Evolutionary conservation across 64 coral and sea anemone species (phyloP), one percentile per base, ranked within the genome.

Genomic region (Dendrophyllia cribrosa): DNA sequence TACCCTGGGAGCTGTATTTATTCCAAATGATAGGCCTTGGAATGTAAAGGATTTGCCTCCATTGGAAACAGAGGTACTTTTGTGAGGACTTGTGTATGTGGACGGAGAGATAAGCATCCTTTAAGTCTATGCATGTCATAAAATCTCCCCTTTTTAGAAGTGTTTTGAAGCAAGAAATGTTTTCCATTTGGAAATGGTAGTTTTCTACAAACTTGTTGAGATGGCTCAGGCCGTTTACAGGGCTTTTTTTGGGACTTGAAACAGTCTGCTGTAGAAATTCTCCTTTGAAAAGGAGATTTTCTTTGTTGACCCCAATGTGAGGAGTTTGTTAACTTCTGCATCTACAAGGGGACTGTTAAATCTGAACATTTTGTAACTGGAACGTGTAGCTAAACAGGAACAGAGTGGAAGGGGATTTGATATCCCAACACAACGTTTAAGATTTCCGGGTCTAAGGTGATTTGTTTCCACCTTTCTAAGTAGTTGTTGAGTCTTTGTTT

Each of bases 101-200:
- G 58, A 94, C 53, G 9, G 75, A 76, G 20, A 93, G 76, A 12
- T 88, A 88, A 1, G 92, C 85, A 58, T 93, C 74, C 58, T 93
- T 93, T 56, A 93, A 21, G 23, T 86, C 83, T 21, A 93, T 49
- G 75, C 50, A 77, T 43, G 58, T 77, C 49, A 95, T 59, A 45
- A 67, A 78, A 16, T 86, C 68, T 52, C 61, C 87, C 47, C 23
- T 19, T 72, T 52, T 21, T 46, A 89, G 48, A 6, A n/a, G n/a
- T n/a, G 80, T 64, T 20, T 70, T 84, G 12, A 94, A 22, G 6
- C 15, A 43, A 19, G 68, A 72, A 7, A 95, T 48, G 16, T 76
- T 58, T 45, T 90, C 93, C 88, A 90, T 92, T 56, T 96, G 75
- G 76, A 96, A 96, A 80, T 96, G 76, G 9, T 9, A 76, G 20